Percentiles rank a stretch among this genome's conserved stretches.
Conservation (phyloP, 2,113 vertebrate genomes). For the Gopherus flavomarginatus region DNA sequence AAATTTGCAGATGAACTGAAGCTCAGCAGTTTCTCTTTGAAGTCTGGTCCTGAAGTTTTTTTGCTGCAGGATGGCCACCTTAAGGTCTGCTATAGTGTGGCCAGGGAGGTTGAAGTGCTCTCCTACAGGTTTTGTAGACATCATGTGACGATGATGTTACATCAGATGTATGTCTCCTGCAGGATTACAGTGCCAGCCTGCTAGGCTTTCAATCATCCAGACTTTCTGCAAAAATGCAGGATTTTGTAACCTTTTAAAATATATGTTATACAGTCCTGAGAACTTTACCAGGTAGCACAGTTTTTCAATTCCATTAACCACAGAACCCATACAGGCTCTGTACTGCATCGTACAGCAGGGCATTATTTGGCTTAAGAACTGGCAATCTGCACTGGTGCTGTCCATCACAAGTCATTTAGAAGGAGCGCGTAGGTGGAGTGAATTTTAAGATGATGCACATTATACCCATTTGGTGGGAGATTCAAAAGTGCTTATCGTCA, state of each 20-base stretch:
- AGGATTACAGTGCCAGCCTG: background rate
- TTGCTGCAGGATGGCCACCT: no score
- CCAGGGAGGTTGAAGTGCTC: no score
- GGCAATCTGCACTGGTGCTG: background rate
- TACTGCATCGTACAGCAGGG: background rate
- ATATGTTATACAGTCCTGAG: background rate
- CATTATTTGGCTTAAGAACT: background rate
- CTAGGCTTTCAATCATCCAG: background rate
- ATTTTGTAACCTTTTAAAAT: background rate
- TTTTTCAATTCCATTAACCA: background rate
- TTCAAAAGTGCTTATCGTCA: slow-evolving; percentile 12
- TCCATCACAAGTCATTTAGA: background rate
- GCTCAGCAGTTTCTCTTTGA: no score
- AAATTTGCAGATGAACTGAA: no score
- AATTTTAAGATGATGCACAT: background rate
- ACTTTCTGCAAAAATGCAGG: background rate
- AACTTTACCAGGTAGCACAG: background rate
- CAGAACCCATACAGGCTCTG: background rate
- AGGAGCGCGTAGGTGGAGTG: background rate
- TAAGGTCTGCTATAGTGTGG: no score
- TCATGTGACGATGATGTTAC: background rate
- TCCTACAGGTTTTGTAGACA: no score
- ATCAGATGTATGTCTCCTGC: background rate
- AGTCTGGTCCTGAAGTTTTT: no score
- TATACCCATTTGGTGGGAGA: background rate